A percentile compares a stretch with the other conserved stretches of the same genome.
phyloP scores from a whole-genome alignment of 2,797 vertebrate species.

The Anniella stebbinsi region DNA sequence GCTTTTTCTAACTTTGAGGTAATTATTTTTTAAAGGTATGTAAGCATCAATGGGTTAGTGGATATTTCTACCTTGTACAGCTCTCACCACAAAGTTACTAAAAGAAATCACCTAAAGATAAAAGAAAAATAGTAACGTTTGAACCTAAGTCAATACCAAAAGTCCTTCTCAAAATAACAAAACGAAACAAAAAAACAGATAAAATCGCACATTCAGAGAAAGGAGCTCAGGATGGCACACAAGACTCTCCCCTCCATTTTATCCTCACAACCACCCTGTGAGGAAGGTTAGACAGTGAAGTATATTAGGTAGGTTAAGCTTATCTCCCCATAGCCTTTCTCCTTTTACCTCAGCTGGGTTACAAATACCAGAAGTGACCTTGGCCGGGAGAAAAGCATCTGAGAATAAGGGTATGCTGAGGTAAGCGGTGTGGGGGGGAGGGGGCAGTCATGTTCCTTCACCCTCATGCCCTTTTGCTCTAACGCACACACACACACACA shows the following conservation, averaged over 20 bases:
- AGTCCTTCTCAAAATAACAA: no score
- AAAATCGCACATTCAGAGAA: background rate
- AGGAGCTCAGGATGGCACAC: no score
- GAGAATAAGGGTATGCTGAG: background rate
- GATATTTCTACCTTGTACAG: background rate
- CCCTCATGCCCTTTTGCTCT: background rate
- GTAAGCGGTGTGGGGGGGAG: background rate
- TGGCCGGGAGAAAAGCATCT: background rate
- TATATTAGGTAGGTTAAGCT: background rate
- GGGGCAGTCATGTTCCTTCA: background rate
- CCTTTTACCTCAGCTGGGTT: background rate
- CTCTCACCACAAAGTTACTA: background rate
- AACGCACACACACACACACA: background rate
- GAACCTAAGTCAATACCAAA: background rate
- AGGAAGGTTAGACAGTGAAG: background rate
- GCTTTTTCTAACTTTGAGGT: background rate
- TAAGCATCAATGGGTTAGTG: background rate
- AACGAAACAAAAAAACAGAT: no score
- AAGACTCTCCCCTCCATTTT: background rate
- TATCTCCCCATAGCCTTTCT: background rate
- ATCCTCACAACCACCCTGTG: background rate
- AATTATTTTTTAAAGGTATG: background rate
- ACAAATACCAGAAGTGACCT: background rate
- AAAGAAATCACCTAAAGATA: background rate
- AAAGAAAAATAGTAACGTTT: background rate